Conservation (phyloP, 35 echinoderm and acorn worm genomes). For the Ophiothrix spiculata region DNA sequence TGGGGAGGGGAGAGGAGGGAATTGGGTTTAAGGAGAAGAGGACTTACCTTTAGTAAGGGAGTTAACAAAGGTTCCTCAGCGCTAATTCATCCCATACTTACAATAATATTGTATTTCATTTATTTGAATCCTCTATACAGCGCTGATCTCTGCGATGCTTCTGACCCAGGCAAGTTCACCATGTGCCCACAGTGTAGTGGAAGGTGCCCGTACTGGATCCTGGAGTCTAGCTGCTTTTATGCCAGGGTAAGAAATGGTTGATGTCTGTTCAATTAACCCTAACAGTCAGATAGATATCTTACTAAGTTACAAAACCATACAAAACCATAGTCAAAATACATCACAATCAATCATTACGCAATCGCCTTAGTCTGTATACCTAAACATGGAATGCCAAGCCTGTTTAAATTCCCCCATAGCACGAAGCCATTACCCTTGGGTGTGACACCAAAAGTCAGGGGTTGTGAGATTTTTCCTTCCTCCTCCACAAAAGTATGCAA, state of each 20-base stretch:
- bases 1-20: background rate
- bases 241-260: conserved; percentile 82
- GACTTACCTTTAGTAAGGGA: conserved; percentile 24
- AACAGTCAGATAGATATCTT: too few species aligned
- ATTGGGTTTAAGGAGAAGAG: background rate
- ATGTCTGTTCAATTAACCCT: too few species aligned
- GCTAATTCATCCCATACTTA: background rate
- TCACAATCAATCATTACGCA: too few species aligned
- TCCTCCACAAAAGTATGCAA: too few species aligned
- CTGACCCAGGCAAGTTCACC: conserved; percentile 16
- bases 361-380: too few species aligned
- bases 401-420: too few species aligned
- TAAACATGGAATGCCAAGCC: too few species aligned
- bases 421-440: too few species aligned
- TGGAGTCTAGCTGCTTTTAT: conserved; percentile 87
- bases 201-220: conserved; percentile 70
- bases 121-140: conserved; percentile 1
- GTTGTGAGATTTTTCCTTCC: too few species aligned
- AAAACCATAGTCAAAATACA: too few species aligned
- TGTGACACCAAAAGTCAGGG: too few species aligned
- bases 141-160: conserved; percentile 60
- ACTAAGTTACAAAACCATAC: too few species aligned
- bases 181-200: conserved; percentile 93
- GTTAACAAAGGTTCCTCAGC: background rate
- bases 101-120: background rate